Evolutionary conservation across 2,113 vertebrate species (phyloP).

Genomic region (Prietella phreatophila): DNA sequence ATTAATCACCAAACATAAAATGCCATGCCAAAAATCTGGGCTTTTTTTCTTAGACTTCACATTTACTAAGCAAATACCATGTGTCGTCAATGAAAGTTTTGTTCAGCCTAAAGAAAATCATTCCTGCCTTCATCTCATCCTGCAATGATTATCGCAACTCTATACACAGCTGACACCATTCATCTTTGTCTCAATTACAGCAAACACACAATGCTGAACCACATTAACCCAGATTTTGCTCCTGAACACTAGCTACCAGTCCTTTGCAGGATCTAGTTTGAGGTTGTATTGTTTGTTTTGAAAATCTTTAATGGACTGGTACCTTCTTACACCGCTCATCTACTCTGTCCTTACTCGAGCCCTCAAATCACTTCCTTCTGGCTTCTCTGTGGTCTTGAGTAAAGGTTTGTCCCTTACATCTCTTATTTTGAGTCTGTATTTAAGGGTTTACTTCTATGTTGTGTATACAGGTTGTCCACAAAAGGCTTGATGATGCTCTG

Average conservation of each 20-base stretch:
- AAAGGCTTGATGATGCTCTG: neutral
- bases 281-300: neutral
- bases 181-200: neutral
- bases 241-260: neutral
- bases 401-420: neutral
- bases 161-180: neutral
- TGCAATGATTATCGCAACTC: neutral
- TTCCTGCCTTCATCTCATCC: constrained; percentile 1
- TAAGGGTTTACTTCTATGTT: neutral
- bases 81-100: neutral
- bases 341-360: neutral
- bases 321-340: neutral
- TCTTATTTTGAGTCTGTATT: neutral
- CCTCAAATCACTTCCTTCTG: constrained; percentile 6
- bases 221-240: neutral
- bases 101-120: neutral
- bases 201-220: neutral
- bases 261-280: neutral
- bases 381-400: too few relatives aligned
- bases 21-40: neutral
- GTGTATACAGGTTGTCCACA: neutral
- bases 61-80: neutral
- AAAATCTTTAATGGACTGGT: neutral
- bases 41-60: neutral
- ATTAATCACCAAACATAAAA: neutral